These are phyloP conservation scores for Marisa cornuarietis DNA, from an alignment of 1,140 invertebrate genomes.

Conservation along the genomic window DNA sequence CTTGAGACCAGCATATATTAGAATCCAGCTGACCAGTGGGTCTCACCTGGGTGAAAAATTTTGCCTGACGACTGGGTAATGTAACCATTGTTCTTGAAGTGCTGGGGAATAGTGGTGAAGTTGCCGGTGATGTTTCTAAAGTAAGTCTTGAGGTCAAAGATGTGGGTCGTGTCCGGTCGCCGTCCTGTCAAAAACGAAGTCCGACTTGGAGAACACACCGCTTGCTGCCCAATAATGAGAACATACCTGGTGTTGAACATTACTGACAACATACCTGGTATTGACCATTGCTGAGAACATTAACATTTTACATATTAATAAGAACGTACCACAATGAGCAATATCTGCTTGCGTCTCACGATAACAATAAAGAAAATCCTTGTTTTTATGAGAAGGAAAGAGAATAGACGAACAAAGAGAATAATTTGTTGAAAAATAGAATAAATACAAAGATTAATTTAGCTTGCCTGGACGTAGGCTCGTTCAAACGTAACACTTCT, in stretches of 20 bases:
- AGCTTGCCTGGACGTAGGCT: conserved; percentile 51
- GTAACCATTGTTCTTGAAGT: conserved; percentile 83
- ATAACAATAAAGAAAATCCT: too few species aligned
- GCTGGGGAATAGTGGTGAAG: conserved; percentile 84
- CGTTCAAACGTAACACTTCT: conserved; percentile 73
- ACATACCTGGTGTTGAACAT: not conserved
- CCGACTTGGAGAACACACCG: conserved; percentile 73
- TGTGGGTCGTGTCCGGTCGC: conserved; percentile 79
- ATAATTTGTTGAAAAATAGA: too few species aligned
- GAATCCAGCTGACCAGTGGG: not conserved
- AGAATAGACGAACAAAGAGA: too few species aligned
- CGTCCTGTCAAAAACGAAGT: conserved; percentile 85
- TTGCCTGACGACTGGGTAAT: conserved; percentile 82
- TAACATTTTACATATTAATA: too few species aligned
- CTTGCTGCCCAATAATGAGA: conserved; percentile 19
- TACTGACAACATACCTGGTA: too few species aligned
- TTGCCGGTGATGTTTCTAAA: conserved; percentile 80
- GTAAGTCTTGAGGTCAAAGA: conserved; percentile 80
- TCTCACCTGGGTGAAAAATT: conserved; percentile 76
- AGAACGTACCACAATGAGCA: too few species aligned
- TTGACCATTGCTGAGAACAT: too few species aligned
- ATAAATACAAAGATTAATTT: not conserved
- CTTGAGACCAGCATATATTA: not conserved
- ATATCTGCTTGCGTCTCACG: too few species aligned
- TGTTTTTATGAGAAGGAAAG: too few species aligned